A percentile compares a stretch with the other conserved stretches of the same genome.
phyloP scores from a whole-genome alignment of 2,888 invertebrate species.

The Tiliacea aurago region DNA sequence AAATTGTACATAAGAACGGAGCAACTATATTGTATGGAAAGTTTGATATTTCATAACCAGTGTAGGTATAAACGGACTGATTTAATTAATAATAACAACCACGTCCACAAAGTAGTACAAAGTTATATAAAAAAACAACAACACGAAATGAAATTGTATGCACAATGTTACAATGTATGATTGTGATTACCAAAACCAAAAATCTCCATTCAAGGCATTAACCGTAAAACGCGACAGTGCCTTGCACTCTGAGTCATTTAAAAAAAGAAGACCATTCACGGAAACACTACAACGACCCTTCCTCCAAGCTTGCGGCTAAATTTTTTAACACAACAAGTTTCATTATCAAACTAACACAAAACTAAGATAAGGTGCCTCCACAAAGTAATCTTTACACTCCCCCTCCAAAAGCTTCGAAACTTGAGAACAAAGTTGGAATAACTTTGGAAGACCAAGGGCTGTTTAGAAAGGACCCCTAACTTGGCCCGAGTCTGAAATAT shows the following conservation, averaged over 20 bases:
- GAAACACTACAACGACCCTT: constrained; percentile 1
- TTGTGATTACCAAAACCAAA: background rate
- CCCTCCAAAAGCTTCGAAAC: constrained; percentile 81
- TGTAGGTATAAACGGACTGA: background rate
- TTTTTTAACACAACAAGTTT: constrained; percentile 68
- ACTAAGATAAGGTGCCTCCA: constrained; percentile 85
- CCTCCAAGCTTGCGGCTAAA: constrained; percentile 36
- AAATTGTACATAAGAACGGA: no score
- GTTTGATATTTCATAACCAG: background rate
- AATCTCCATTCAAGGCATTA: background rate
- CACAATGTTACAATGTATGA: background rate
- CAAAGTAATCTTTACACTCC: constrained; percentile 87
- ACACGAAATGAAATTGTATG: background rate
- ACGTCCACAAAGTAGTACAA: background rate
- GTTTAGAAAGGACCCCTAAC: constrained; percentile 89
- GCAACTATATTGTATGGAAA: background rate
- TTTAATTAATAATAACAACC: background rate
- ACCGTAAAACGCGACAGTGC: background rate
- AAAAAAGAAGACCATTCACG: background rate
- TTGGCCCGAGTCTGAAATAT: constrained; percentile 87
- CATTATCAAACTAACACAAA: constrained; percentile 82
- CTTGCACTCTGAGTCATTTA: background rate
- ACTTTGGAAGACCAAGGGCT: constrained; percentile 90
- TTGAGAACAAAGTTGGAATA: constrained; percentile 88
- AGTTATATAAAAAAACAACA: background rate